Evolutionary conservation across 2,797 vertebrate species (phyloP).

Genomic region (Sebastes goodei): DNA sequence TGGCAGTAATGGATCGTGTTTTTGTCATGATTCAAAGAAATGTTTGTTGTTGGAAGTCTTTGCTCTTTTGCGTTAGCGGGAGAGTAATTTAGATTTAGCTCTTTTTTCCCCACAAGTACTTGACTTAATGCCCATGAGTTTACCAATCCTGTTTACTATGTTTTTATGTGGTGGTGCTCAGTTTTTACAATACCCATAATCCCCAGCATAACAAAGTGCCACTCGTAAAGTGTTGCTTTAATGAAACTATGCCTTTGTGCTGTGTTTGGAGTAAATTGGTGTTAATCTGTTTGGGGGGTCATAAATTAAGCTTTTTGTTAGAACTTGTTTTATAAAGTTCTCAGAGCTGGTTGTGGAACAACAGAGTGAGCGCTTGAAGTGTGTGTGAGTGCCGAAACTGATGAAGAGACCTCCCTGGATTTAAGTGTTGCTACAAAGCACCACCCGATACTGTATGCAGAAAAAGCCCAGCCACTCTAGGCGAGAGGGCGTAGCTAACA

Average conservation of each 20-base stretch:
- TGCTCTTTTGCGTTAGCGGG: slow-evolving; percentile 18
- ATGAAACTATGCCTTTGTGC: slow-evolving; percentile 55
- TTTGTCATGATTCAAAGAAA: slow-evolving; percentile 27
- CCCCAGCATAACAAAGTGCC: slow-evolving; percentile 55
- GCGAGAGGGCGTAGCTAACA: slow-evolving; percentile 72
- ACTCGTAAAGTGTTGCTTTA: slow-evolving; percentile 62
- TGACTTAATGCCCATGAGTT: slow-evolving; percentile 49
- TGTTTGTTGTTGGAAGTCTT: slow-evolving; percentile 19
- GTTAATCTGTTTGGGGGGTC: slow-evolving; percentile 60
- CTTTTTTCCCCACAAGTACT: slow-evolving; percentile 45
- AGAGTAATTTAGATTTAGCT: slow-evolving; percentile 43
- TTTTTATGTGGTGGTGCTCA: slow-evolving; percentile 62
- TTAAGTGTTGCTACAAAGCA: slow-evolving; percentile 63
- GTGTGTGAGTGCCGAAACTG: slow-evolving; percentile 38
- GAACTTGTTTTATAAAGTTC: slow-evolving; percentile 49
- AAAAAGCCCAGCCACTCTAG: slow-evolving; percentile 58
- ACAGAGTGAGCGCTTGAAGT: slow-evolving; percentile 19
- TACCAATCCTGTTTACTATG: slow-evolving; percentile 51
- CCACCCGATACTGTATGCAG: slow-evolving; percentile 54
- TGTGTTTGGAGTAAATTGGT: slow-evolving; percentile 57
- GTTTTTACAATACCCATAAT: slow-evolving; percentile 72
- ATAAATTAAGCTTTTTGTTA: slow-evolving; percentile 59
- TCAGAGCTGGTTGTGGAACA: slow-evolving; percentile 38
- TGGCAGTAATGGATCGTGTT: slow-evolving; percentile 3
- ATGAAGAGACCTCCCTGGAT: slow-evolving; percentile 70